Base-by-base conservation (phyloP, 2,797 vertebrate species). In the Xerus rutilus region DNA sequence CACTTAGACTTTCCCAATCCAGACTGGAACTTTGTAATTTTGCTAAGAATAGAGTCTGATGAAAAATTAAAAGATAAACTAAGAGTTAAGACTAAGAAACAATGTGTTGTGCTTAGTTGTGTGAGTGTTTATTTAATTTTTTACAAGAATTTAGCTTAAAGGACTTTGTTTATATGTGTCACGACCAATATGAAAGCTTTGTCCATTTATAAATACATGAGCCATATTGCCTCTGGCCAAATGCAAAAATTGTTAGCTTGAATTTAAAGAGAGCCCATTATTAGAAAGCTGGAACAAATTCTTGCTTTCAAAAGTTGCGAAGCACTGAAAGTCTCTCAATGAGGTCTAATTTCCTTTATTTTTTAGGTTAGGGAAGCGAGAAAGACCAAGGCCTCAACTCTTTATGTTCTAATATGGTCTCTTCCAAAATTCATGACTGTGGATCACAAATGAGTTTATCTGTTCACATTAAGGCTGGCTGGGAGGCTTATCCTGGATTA, bases 61-160 rank as follows among this genome's bases (percentile, higher is more conserved):
- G 57, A 91, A 82, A 94, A 81, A 62, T 79, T 65, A 57, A 79
- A 84, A 72, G 32, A 62, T 32, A 91, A 77, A 39, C 6, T 45
- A 90, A 92, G 35, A 94, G 43, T 49, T 64, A 92, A 72, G 82
- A 49, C 11, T 65, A 88, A 91, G 76, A 92, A 76, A 57, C 74
- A 52, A 82, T 2, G 43, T 74, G 20, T 14, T 74, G 57, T 78
- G 47, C 35, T 86, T 96, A n/a, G 73, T 14, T 52, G 39, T 39
- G 49, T 18, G 35, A 59, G 1, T 83, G 47, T 82, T 96, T 89
- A 64, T 81, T 89, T 89, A 86, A 86, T 93, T 86, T 57, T 92
- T 95, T 57, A 67, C 86, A 91, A 57, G 76, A 86, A 93, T 79
- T 92, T 35, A 89, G n/a, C 70, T 78, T 79, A 52, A 93, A 89